phyloP scores from a whole-genome alignment of 2,113 vertebrate species.

The Bubalus kerabau region DNA sequence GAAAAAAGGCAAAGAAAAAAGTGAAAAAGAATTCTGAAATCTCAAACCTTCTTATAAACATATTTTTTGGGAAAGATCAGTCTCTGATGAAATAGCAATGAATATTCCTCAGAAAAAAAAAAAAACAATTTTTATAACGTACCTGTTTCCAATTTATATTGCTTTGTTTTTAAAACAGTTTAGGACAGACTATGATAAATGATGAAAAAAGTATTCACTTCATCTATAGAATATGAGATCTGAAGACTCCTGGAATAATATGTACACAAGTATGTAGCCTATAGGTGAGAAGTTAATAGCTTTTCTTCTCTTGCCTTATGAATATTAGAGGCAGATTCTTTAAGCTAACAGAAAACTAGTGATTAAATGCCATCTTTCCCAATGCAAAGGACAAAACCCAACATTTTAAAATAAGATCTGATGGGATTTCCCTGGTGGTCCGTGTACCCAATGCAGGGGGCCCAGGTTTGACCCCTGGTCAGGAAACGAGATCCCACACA shows the following conservation, averaged over 20 bases:
- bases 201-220: background rate
- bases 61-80: background rate
- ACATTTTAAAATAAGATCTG: background rate
- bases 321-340: background rate
- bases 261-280: background rate
- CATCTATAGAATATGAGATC: background rate
- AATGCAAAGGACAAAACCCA: background rate
- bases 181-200: background rate
- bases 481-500: background rate
- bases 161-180: background rate
- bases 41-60: background rate
- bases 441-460: background rate
- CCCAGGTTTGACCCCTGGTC: background rate
- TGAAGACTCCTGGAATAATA: background rate
- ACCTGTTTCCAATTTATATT: background rate
- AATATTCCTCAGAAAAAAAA: background rate
- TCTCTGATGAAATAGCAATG: background rate
- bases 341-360: background rate
- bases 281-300: background rate
- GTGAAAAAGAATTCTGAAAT: constrained; percentile 28
- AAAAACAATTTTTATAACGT: background rate
- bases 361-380: background rate
- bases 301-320: background rate
- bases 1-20: constrained; percentile 52
- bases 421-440: background rate